These are phyloP conservation scores for Calidris pygmaea DNA, from an alignment of 2,113 vertebrate genomes.

Conservation along the genomic window DNA sequence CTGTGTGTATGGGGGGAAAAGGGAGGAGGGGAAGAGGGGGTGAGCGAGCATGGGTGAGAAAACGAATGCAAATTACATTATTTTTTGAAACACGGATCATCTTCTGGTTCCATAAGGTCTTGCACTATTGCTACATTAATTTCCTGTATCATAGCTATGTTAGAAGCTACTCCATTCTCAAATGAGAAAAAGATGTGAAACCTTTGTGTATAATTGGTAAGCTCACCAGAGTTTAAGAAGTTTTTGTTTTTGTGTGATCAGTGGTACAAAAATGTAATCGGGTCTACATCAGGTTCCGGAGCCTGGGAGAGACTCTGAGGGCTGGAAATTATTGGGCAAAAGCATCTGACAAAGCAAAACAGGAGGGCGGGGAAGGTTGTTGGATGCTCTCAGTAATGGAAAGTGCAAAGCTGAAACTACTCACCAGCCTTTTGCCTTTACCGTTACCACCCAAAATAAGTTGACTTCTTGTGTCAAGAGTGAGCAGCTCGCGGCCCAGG, in stretches of 20 bases:
- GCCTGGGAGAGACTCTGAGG: neutral
- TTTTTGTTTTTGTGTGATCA: neutral
- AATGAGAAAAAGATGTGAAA: neutral
- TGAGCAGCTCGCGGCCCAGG: neutral
- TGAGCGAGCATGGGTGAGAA: neutral
- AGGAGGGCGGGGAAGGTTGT: neutral
- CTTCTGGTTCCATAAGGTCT: neutral
- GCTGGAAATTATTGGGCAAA: neutral
- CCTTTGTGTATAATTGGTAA: neutral
- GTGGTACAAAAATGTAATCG: neutral
- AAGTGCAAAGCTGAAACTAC: neutral
- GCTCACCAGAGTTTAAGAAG: neutral
- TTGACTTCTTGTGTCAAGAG: neutral
- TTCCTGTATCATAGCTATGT: neutral
- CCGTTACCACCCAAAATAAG: neutral
- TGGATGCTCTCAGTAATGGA: neutral
- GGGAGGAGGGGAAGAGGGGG: too few relatives aligned
- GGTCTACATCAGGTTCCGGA: neutral
- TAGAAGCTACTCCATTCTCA: neutral
- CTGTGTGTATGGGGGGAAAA: neutral
- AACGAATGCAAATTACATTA: rapidly evolving
- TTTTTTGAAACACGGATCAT: rapidly evolving
- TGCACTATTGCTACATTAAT: neutral
- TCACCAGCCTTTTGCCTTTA: neutral
- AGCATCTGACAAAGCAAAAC: neutral